Evolutionary conservation across 2,888 invertebrate species (phyloP).

Genomic region (Chesias legatella): DNA sequence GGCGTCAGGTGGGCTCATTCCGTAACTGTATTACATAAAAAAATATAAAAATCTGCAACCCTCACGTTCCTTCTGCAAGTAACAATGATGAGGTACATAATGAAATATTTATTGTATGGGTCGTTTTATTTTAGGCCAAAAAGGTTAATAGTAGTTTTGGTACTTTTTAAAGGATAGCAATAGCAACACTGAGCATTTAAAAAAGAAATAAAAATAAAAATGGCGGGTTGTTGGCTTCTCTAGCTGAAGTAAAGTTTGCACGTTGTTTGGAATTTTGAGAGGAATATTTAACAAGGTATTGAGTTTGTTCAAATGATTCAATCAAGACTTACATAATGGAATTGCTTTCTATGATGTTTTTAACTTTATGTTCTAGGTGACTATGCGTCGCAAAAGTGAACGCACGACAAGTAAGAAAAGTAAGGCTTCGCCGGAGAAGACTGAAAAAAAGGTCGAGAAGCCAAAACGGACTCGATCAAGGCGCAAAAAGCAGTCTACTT

Average conservation of each 20-base stretch:
- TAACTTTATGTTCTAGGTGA: conserved; percentile 34
- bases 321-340: neutral
- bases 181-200: neutral
- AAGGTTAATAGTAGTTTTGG: too few species aligned
- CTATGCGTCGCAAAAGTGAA: conserved; percentile 90
- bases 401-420: conserved; percentile 82
- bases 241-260: conserved; percentile 17
- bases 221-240: conserved; percentile 31
- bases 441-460: conserved; percentile 82
- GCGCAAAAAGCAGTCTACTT: conserved; percentile 78
- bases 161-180: too few species aligned
- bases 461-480: conserved; percentile 76
- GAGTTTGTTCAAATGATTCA: too few species aligned
- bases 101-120: too few species aligned
- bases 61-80: too few species aligned
- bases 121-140: too few species aligned
- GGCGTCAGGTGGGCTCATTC: too few species aligned
- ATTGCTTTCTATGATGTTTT: neutral
- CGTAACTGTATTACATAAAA: too few species aligned
- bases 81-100: too few species aligned
- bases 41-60: too few species aligned
- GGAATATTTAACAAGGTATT: neutral
- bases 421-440: conserved; percentile 84
- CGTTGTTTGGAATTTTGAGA: conserved; percentile 12
- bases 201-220: conserved; percentile 22